phyloP scores from a whole-genome alignment of 2,113 vertebrate genomes.

The Glaucidium brasilianum region DNA sequence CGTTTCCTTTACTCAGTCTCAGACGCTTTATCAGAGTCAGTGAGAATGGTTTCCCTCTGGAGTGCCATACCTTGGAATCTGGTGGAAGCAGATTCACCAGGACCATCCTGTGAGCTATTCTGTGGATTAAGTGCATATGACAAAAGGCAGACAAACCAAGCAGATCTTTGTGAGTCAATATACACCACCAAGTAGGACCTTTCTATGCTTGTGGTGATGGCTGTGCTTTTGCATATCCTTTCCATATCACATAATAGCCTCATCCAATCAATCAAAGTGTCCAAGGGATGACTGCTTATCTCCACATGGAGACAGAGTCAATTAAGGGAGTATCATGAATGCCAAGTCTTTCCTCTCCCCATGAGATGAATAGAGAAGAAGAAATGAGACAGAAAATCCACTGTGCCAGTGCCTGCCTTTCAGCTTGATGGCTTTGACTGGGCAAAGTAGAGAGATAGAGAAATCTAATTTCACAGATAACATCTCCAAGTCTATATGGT shows the following conservation, averaged over 20 bases:
- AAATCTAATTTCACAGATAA: slow-evolving; percentile 45
- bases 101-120: neutral
- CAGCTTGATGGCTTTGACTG: neutral
- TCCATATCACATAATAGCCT: neutral
- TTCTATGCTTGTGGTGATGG: neutral
- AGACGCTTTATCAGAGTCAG: neutral
- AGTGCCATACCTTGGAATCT: neutral
- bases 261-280: slow-evolving; percentile 18
- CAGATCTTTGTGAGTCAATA: neutral
- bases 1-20: neutral
- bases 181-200: neutral
- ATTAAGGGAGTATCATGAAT: slow-evolving; percentile 36
- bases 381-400: slow-evolving; percentile 29
- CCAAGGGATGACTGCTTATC: neutral
- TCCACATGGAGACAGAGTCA: neutral
- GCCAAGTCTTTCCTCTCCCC: neutral
- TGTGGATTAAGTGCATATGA: neutral
- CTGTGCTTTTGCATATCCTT: neutral
- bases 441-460: slow-evolving; percentile 22
- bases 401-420: slow-evolving; percentile 11
- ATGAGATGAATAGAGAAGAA: neutral
- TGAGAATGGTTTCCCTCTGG: neutral
- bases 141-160: neutral
- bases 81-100: neutral
- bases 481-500: slow-evolving; percentile 23